Base-by-base conservation (phyloP, 2,888 invertebrate species). In the Pristionchus maxplancki region DNA sequence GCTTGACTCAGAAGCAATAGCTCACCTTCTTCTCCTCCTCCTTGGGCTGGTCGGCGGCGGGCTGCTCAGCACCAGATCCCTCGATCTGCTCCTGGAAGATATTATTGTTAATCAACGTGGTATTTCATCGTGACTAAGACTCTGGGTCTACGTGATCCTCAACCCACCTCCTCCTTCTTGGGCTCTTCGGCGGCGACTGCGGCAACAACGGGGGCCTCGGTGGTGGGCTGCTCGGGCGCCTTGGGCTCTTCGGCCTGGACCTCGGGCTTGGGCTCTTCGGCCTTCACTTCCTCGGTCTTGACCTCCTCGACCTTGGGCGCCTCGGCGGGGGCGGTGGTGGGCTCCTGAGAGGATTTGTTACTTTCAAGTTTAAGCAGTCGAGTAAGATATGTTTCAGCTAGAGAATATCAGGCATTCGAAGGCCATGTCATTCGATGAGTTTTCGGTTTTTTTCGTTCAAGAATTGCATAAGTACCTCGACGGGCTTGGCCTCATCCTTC, bases 1-100 rank as follows among this genome's bases (percentile, higher is more conserved):
- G n/a, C n/a, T n/a, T n/a, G n/a, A n/a, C n/a, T n/a, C n/a, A n/a
- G n/a, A n/a, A 71, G 31, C 34, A 83, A n/a, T 34, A 8, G 2
- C 48, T 28, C 31, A 78, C 78, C 83, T 83, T 83, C 83, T 83
- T 83, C 40, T 85, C 85, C 85, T 85, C 64, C 62, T 85, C 48
- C 85, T 85, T 64, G 40, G 62, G 62, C n/a, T 37, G 31, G 24
- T 84, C 83, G 17, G 40, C 85, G 20, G 34, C 40, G 40, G 62
- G 24, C 17, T 24, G 62, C 28, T 64, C 85, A 15, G 48, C 4
- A 1, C 37, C 87, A 17, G 71, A 34, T 50, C 40, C 87, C 71
- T 71, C 50, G 50, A 53, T 37, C 15, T 48, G 34, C 82, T 83
- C 82, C 82, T 83, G 34, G 0, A 81, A 37, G 5, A 34, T 4